Base-by-base conservation (phyloP, 2,113 vertebrate genomes). In the Ranitomeya imitator region DNA sequence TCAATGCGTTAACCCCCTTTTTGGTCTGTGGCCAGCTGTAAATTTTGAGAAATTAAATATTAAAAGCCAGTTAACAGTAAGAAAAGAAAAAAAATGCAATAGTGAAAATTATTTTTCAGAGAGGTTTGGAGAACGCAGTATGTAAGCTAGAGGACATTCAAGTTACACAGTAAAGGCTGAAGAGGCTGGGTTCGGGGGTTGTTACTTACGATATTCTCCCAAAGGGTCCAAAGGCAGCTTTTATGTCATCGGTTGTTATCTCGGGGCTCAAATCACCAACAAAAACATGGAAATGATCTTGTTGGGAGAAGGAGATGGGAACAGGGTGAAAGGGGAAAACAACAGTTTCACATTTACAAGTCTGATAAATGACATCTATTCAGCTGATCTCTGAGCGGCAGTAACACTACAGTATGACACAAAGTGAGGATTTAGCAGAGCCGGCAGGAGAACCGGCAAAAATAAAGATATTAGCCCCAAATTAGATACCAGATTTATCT, bases 201-300 rank as follows among this genome's bases (percentile, higher is more conserved):
- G 11, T 85, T 69, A 98, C 98, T 97, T 96, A 99, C 98, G 98
- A 99, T 96, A 99, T 99, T 93, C 97, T 98, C 90, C 98, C 98
- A 81, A 99, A 99, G 0, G 98, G 98, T 2, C 97, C 98, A 85
- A 99, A 99, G 85, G 98, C 98, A 90, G 97, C 97, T 95, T 97
- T 98, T 93, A 99, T 98, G 61, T 99, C 98, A 93, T 99, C 98
- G 71, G 98, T 99, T 85, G 97, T 98, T 90, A 99, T 99, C 96
- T 99, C 98, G 69, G 98, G 98, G 88, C 98, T 99, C 90, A 99
- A 96, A 95, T 99, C 98, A 92, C 98, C 98, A 4, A 99, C 98
- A 90, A 99, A 99, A 91, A 99, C 98, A 65, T 99, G 98, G 96
- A 99, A 99, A 93, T 99, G 98, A 95, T 99, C 98, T 99, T 93